These are phyloP conservation scores for Embidobia sp. DNA, from an alignment of 2,888 invertebrate species.

Conservation along the genomic window DNA sequence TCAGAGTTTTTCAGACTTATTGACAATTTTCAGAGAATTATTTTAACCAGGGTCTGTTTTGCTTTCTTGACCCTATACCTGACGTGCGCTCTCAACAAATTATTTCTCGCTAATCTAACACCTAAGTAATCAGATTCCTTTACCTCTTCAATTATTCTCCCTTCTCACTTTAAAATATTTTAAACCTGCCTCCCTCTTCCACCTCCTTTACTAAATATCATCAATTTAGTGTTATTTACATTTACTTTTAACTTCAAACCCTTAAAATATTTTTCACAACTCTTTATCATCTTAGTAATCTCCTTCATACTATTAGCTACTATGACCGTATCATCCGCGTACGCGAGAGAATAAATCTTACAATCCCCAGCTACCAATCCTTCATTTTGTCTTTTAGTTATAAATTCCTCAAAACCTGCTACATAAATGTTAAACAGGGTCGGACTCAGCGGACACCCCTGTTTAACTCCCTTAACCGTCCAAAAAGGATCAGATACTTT, in stretches of 20 bases:
- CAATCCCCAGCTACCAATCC: neutral
- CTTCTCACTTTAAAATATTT: slow-evolving; percentile 1
- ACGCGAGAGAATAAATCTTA: neutral
- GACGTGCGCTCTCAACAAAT: neutral
- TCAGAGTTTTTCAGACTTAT: too few relatives aligned
- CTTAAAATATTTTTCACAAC: slow-evolving; percentile 9
- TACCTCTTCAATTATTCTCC: neutral
- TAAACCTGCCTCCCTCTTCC: neutral
- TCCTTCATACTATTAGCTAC: neutral
- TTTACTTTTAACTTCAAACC: neutral
- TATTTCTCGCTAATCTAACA: slow-evolving; percentile 1
- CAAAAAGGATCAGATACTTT: neutral
- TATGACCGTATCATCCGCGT: slow-evolving; percentile 13
- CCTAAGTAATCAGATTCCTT: slow-evolving; percentile 10
- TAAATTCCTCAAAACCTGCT: neutral
- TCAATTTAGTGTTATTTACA: slow-evolving; percentile 6
- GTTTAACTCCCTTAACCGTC: slow-evolving; percentile 6
- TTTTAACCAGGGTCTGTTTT: too few relatives aligned
- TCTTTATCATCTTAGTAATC: neutral
- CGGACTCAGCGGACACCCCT: slow-evolving; percentile 12
- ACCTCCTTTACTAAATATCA: slow-evolving; percentile 13
- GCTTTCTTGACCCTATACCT: slow-evolving; percentile 4
- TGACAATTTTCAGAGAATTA: too few relatives aligned
- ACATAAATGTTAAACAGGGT: slow-evolving; percentile 7
- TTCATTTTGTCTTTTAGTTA: neutral